These are phyloP conservation scores for Hyppa rectilinea DNA, from an alignment of 2,888 invertebrate species.

Conservation along the genomic window DNA sequence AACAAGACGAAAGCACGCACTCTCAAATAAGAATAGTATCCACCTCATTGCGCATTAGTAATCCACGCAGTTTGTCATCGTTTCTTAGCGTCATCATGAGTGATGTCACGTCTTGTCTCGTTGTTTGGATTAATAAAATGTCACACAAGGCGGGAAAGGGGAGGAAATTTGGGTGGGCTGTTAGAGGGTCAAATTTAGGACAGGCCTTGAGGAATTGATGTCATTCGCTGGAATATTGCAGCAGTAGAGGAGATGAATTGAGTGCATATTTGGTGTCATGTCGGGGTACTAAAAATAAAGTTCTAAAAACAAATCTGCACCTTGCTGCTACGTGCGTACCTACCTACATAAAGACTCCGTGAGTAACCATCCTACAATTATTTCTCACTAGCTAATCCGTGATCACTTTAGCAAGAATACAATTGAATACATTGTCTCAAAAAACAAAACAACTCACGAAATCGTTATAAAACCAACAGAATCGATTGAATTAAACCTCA, in stretches of 20 bases:
- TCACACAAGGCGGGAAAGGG: conserved; percentile 11
- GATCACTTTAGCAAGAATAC: too few species aligned
- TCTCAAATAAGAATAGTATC: neutral
- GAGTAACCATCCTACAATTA: neutral
- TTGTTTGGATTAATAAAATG: conserved; percentile 58
- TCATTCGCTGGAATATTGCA: conserved; percentile 2
- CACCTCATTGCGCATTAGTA: conserved; percentile 13
- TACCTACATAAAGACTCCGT: neutral
- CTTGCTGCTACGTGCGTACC: too few species aligned
- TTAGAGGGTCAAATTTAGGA: conserved; percentile 42
- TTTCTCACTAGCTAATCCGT: neutral
- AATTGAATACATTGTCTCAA: too few species aligned
- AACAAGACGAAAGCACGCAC: neutral
- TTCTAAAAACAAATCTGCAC: neutral
- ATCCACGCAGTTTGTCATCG: conserved; percentile 33
- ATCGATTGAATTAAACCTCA: conserved; percentile 44
- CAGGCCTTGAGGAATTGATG: conserved; percentile 36
- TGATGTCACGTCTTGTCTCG: conserved; percentile 44
- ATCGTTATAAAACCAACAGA: conserved; percentile 28
- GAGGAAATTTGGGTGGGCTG: conserved; percentile 27
- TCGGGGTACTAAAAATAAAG: neutral
- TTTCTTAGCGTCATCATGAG: conserved; percentile 20
- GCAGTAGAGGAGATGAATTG: neutral
- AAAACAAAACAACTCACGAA: conserved; percentile 12
- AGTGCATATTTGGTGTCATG: neutral